Evolutionary conservation across 2,113 vertebrate genomes (phyloP), one percentile per base, ranked within the genome.

Genomic region (Cranoglanis bouderius): DNA sequence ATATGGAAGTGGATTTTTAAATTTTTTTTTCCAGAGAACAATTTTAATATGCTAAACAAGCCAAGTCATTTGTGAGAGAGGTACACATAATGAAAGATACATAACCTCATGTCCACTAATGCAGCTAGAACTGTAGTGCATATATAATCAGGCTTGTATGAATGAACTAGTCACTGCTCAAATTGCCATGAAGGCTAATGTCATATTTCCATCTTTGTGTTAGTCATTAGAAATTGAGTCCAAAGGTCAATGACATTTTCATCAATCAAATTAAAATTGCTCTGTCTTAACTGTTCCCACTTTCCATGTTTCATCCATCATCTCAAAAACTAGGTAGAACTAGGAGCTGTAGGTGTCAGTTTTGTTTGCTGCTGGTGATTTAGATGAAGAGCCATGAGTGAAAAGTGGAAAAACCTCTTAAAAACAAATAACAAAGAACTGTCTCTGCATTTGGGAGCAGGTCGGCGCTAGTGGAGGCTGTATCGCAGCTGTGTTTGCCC

Each of bases 401-500:
- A 78, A 78, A 78, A 51, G 21, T 49, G 26, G 74, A 78, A 7
- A 51, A 78, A 51, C 43, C 26, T 77, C 40, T n/a, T n/a, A n/a
- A n/a, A n/a, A n/a, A 46, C 43, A 43, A 29, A 77, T 29, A 77
- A 29, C 12, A 77, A 49, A 77, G 5, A 49, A 14, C 74, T 29
- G 4, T 49, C 43, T 78, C 24, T 77, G 75, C 26, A 78, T 6
- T 49, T 49, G 4, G 5, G 43, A 77, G 7, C 43, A 77, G 46
- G 12, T 49, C 26, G 78, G 53, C 13, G 19, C 35, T 32, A 70
- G n/a, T 18, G 32, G 24, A 74, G 85, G 72, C 18, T 87, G 70
- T 87, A 63, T 35, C 61, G 81, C 38, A 85, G 75, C 88, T 85
- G 49, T 89, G 53, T 91, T 61, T 92, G 70, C 81, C 32, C 32